phyloP scores from a whole-genome alignment of 37 sponge, comb jelly and placozoan species.

The Dysidea cf. avara region DNA sequence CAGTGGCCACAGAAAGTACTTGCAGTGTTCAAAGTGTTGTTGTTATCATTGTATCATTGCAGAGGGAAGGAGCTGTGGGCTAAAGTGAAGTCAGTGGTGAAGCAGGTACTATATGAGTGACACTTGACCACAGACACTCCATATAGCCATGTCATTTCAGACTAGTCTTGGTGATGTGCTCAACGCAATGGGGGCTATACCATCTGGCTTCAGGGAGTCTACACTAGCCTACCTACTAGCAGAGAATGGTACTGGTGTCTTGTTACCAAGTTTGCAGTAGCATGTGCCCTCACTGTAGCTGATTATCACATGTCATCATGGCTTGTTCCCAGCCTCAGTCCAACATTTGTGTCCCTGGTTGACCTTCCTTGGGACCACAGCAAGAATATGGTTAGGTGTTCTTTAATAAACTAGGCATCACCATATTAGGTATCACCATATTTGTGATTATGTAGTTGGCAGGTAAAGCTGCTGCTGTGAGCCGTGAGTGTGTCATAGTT shows the following conservation, averaged over 20 bases:
- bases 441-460: constrained; percentile 2
- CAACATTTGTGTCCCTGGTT: constrained; percentile 28
- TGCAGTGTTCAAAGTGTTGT: not conserved
- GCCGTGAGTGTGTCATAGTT: constrained; percentile 22
- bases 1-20: too few species aligned
- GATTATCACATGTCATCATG: constrained; percentile 22
- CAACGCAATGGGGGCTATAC: constrained; percentile 47
- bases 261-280: not conserved
- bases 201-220: constrained; percentile 66
- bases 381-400: constrained; percentile 12
- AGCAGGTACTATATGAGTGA: constrained; percentile 14
- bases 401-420: not conserved
- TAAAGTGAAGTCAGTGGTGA: constrained; percentile 26
- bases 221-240: constrained; percentile 42
- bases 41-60: not conserved
- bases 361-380: constrained; percentile 38
- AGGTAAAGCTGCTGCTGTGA: constrained; percentile 2
- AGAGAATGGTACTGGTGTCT: not conserved
- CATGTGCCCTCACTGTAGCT: not conserved
- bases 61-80: constrained; percentile 44
- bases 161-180: constrained; percentile 50
- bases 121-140: too few species aligned
- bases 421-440: not conserved
- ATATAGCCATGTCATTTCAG: not conserved
- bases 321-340: constrained; percentile 17